Base-by-base conservation (phyloP, 2,888 invertebrate species). In the Creontiades dilutus region DNA sequence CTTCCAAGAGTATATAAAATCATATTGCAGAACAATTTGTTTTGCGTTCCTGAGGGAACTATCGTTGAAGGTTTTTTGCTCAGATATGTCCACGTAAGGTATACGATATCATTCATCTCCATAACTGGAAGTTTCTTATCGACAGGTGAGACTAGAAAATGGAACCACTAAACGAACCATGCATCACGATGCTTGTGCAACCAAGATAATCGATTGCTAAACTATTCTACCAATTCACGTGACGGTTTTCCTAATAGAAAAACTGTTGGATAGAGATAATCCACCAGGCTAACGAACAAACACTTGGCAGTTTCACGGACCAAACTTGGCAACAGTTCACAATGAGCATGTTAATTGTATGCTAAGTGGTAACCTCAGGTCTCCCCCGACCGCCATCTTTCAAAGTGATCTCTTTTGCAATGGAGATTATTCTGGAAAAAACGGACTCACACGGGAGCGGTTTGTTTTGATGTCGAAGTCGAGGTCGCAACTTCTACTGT, bases 371-470 rank as follows among this genome's bases (percentile, higher is more conserved):
- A 52, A 82, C 82, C 82, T 48, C 3, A 82, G 82, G 48, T n/a
- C 23, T 52, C 52, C 82, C 82, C 52, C 52, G 16, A 52, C 82
- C 52, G n/a, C 52, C 68, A 68, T 82, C 52, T 82, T 52, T 52
- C 52, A 82, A 27, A 48, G 82, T 82, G 52, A 82, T 52, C 82
- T 82, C 52, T 52, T 82, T 82, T 82, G 82, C 82, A 82, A 52
- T 82, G 47, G 82, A 82, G 48, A 82, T 82, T 82, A 82, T 82
- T 52, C 82, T 48, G 82, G 82, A 82, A 82, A 81, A 52, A 82
- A 48, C 48, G 27, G 82, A 52, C 82, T 80, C 19, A 14, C 9
- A 5, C 52, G 52, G 82, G 23, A 52, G 82, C 82, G 52, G 82
- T 82, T 82, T 19, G 82, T 48, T 82, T 82, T 46, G 48, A 82